Evolutionary conservation across 2,888 invertebrate genomes (phyloP).

Genomic region (Fragum whitleyi): DNA sequence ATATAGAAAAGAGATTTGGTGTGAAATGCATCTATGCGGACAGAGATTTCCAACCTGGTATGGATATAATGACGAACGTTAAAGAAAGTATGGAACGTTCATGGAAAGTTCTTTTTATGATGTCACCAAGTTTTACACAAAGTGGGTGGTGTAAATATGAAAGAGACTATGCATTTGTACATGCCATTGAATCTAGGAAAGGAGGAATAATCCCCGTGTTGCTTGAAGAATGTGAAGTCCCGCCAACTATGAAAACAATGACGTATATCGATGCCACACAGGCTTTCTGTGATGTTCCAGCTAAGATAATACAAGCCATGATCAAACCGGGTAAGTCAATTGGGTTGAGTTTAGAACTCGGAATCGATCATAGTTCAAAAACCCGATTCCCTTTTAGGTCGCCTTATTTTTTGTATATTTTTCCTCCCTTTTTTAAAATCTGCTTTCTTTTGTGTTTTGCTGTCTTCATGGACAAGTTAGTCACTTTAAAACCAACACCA

Average conservation of each 20-base stretch:
- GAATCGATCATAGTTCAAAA: no score
- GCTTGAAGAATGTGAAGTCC: constrained; percentile 45
- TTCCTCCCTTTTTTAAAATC: no score
- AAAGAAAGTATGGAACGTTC: constrained; percentile 27
- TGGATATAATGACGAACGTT: constrained; percentile 35
- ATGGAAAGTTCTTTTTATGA: constrained; percentile 28
- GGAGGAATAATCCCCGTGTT: constrained; percentile 40
- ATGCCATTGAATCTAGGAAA: constrained; percentile 26
- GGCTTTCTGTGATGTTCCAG: constrained; percentile 4
- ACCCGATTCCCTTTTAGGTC: no score
- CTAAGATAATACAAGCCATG: constrained; percentile 19
- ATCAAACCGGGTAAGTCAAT: constrained; percentile 27
- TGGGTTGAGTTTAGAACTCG: no score
- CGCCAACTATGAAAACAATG: constrained; percentile 37
- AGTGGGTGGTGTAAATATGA: constrained; percentile 47
- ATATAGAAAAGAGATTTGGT: constrained; percentile 25
- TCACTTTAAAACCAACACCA: no score
- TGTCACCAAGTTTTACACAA: constrained; percentile 36
- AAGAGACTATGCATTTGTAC: constrained; percentile 37
- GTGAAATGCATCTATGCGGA: constrained; percentile 37
- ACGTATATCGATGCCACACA: constrained; percentile 47
- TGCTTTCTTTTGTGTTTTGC: neutral
- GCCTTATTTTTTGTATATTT: no score
- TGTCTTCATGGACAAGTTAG: no score
- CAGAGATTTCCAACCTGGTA: constrained; percentile 46